Conservation (phyloP, 2,797 vertebrate genomes). For the Sorex maritimensis region DNA sequence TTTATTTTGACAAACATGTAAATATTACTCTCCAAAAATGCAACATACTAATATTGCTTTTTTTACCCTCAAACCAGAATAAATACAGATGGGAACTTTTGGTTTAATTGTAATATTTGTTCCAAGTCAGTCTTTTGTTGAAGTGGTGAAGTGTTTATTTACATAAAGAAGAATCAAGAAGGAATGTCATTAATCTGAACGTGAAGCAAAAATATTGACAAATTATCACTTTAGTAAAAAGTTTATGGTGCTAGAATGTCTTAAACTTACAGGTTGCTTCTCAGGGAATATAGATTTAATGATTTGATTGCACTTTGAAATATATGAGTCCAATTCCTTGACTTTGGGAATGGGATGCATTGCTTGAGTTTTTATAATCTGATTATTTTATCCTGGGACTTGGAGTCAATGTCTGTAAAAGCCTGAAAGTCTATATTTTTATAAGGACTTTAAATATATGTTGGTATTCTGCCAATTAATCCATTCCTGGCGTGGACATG, state of each 20-base stretch:
- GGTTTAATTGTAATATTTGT: not conserved
- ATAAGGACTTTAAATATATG: too few relatives aligned
- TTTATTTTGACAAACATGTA: not conserved
- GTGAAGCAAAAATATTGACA: not conserved
- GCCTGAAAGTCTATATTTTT: too few relatives aligned
- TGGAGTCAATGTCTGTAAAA: too few relatives aligned
- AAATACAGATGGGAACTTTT: not conserved
- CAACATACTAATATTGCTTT: not conserved
- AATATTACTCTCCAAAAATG: not conserved
- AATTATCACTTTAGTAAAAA: not conserved
- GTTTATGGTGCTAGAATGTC: too few relatives aligned
- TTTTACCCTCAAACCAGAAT: not conserved
- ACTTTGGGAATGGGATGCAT: too few relatives aligned
- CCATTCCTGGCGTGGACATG: not conserved
- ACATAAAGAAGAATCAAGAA: not conserved
- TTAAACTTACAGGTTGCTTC: too few relatives aligned
- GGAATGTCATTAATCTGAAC: not conserved
- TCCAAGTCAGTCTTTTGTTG: not conserved
- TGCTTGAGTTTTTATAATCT: too few relatives aligned
- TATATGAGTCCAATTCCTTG: too few relatives aligned
- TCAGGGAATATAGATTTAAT: too few relatives aligned
- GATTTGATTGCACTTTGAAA: too few relatives aligned
- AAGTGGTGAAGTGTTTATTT: not conserved
- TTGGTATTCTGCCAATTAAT: slow-evolving; percentile 13
- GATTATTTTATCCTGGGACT: too few relatives aligned